These are phyloP conservation scores for Heliopora coerulea DNA, from an alignment of 92 coral and sea anemone genomes.

Conservation along the genomic window DNA sequence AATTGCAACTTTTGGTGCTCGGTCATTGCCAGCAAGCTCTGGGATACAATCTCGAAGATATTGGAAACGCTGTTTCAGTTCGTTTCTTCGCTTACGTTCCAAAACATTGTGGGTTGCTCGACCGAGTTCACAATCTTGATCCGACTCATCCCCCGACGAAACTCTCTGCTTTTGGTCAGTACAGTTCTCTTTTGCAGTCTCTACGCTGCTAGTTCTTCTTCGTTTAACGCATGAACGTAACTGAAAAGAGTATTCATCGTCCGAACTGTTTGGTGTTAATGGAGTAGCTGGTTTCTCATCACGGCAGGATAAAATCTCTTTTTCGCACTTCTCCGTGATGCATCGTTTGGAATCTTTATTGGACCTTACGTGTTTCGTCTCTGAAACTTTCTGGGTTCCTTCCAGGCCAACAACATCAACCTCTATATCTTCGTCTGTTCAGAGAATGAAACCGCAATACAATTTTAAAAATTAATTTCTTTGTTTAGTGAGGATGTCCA, in stretches of 20 bases:
- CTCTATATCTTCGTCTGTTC: conserved; percentile 97
- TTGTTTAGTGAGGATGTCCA: neutral
- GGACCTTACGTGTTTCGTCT: conserved; percentile 37
- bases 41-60: conserved; percentile 95
- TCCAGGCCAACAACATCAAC: conserved; percentile 96
- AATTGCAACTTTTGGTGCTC: conserved; percentile 95
- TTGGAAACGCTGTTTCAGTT: conserved; percentile 90
- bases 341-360: conserved; percentile 30
- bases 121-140: conserved; percentile 87
- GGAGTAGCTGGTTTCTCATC: conserved; percentile 35
- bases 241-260: conserved; percentile 75
- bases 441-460: conserved; percentile 14
- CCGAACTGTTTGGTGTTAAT: conserved; percentile 64
- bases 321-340: neutral
- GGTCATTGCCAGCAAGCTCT: conserved; percentile 86
- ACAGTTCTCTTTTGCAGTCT: conserved; percentile 57
- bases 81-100: conserved; percentile 93
- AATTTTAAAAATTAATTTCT: conserved; percentile 28
- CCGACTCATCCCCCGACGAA: conserved; percentile 85
- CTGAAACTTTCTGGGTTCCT: conserved; percentile 61
- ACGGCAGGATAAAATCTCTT: conserved; percentile 18
- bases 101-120: conserved; percentile 96
- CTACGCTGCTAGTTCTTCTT: conserved; percentile 54
- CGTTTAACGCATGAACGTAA: conserved; percentile 67
- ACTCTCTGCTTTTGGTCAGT: conserved; percentile 62